Base-by-base conservation (phyloP, 2,797 vertebrate genomes). In the Pseudopleuronectes americanus region DNA sequence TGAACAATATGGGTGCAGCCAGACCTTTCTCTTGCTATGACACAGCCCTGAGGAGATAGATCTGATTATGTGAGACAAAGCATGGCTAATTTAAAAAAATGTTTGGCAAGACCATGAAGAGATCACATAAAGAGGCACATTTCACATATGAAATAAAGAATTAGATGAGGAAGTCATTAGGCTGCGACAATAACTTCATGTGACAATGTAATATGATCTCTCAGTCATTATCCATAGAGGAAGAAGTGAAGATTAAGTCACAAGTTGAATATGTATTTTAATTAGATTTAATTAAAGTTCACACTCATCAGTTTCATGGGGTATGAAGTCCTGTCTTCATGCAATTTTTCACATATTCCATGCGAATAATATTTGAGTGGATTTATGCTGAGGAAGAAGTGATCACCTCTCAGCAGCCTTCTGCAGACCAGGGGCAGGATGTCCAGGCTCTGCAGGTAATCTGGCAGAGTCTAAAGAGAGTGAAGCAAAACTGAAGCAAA, bases 401-500 rank as follows among this genome's bases (percentile, higher is more conserved):
- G 21, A 64, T 47, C 51, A 8, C 12, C 22, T 54, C 23, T 33
- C 47, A 24, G 23, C 38, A 45, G 52, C 36, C 51, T 19, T 19
- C 19, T 47, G 36, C 57, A 47, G 49, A 52, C 24, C 57, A 22
- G 45, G 52, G 47, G 28, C 38, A 52, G 22, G 14, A 41, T 5
- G 8, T 43, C 47, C 49, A 38, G 45, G 52, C 38, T 68, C 52
- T 77, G 66, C 64, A 73, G 79, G 56, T 79, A 69, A 74, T 72
- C 53, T 64, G 57, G 12, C n/a, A 36, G 4, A 49, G 12, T 56
- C 43, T 51, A 65, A 60, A 69, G 51, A 69, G 28, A 63, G 56
- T 33, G 54, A 84, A 43, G 62, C 63, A 51, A 76, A 90, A 77
- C 53, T 68, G 64, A 55, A 55, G 60, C 56, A 86, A 87, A 81